These are phyloP conservation scores for Halcyon badia DNA, from an alignment of 2,797 vertebrate species.

Conservation along the genomic window DNA sequence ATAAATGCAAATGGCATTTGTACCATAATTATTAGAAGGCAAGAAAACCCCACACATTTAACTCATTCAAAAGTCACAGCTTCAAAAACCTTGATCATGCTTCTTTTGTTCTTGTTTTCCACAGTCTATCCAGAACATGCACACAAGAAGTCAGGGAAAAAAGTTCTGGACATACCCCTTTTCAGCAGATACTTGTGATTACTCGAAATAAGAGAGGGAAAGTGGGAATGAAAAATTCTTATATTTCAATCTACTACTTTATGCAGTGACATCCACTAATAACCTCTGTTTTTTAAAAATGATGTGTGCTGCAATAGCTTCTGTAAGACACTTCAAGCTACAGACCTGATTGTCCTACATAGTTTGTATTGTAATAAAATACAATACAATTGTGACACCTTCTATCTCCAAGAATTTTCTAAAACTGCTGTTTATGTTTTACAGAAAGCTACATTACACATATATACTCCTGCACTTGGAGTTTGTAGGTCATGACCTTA, in stretches of 20 bases:
- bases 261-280: background rate
- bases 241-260: background rate
- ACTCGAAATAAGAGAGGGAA: background rate
- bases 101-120: background rate
- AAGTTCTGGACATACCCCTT: background rate
- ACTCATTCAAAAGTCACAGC: background rate
- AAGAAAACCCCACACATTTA: background rate
- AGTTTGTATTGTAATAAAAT: background rate
- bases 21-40: background rate
- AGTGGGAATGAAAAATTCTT: background rate
- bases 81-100: background rate
- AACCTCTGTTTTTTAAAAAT: background rate
- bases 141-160: background rate
- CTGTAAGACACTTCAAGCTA: background rate
- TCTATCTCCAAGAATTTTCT: background rate
- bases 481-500: background rate
- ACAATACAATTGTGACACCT: fast-evolving
- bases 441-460: background rate
- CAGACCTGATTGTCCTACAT: background rate
- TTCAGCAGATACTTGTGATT: background rate
- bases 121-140: background rate
- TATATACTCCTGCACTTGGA: background rate
- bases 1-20: background rate
- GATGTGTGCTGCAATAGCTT: background rate
- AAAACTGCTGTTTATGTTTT: background rate